These are phyloP conservation scores for Allacma fusca DNA, from an alignment of 2,888 invertebrate genomes.

Conservation along the genomic window DNA sequence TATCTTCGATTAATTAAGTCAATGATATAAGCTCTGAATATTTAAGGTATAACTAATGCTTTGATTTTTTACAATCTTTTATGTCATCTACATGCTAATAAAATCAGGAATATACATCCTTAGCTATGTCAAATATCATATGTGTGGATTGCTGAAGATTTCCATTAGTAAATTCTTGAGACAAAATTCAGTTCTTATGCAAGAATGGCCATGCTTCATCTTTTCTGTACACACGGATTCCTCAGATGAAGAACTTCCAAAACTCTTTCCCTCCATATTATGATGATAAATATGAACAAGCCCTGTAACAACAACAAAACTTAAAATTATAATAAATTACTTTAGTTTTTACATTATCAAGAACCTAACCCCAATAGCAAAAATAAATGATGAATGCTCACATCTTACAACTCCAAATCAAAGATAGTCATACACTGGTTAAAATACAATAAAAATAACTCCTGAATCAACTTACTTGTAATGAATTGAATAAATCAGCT, in stretches of 20 bases:
- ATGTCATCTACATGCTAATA: not conserved
- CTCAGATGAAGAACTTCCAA: slow-evolving; percentile 58
- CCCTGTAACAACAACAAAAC: too few relatives aligned
- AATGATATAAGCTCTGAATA: not conserved
- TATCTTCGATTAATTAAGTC: slow-evolving; percentile 2
- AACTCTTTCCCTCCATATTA: slow-evolving; percentile 60
- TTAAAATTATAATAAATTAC: too few relatives aligned
- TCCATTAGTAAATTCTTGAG: slow-evolving; percentile 38
- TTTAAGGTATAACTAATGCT: not conserved
- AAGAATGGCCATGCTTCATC: slow-evolving; percentile 60
- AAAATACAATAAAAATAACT: too few relatives aligned
- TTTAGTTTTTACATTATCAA: too few relatives aligned
- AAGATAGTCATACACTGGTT: too few relatives aligned
- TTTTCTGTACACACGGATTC: slow-evolving; percentile 59
- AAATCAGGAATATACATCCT: slow-evolving; percentile 1
- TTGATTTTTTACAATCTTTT: not conserved
- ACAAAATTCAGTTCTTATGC: slow-evolving; percentile 38
- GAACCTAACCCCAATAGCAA: too few relatives aligned
- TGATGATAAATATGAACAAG: slow-evolving; percentile 59
- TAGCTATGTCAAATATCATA: slow-evolving; percentile 47
- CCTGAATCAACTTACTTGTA: too few relatives aligned
- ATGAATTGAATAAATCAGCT: slow-evolving; percentile 57
- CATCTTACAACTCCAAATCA: too few relatives aligned
- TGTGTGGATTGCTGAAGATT: slow-evolving; percentile 56
- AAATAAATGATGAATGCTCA: too few relatives aligned